Evolutionary conservation across 35 echinoderm and acorn worm genomes (phyloP).

Genomic region (Amphiura filiformis): DNA sequence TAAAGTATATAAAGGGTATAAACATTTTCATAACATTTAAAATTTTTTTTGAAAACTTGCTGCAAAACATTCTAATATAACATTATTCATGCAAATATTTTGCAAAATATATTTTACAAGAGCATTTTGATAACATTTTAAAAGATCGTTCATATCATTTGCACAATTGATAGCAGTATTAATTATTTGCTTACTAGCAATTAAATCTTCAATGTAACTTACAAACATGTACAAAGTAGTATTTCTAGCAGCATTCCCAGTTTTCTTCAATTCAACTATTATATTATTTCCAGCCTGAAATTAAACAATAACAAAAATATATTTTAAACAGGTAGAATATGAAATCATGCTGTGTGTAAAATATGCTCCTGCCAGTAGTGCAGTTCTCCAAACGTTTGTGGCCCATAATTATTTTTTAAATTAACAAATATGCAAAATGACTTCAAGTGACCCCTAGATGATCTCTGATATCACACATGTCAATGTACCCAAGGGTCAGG

Average conservation of each 20-base stretch:
- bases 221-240: neutral
- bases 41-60: no score
- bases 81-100: no score
- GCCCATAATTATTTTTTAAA: neutral
- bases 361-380: neutral
- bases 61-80: no score
- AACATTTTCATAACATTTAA: no score
- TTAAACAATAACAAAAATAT: neutral
- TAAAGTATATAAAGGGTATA: no score
- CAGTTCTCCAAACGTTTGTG: neutral
- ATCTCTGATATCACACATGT: no score
- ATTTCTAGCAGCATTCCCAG: neutral
- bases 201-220: neutral
- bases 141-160: neutral
- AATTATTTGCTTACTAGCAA: no score
- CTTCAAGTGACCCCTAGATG: no score
- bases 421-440: no score
- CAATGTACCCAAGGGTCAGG: no score
- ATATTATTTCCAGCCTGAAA: neutral
- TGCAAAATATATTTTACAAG: no score
- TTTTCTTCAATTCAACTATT: neutral
- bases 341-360: no score
- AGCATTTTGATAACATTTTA: neutral
- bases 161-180: neutral
- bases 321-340: neutral